phyloP scores from a whole-genome alignment of 2,113 vertebrate genomes.

The Ceuthmochares aereus region DNA sequence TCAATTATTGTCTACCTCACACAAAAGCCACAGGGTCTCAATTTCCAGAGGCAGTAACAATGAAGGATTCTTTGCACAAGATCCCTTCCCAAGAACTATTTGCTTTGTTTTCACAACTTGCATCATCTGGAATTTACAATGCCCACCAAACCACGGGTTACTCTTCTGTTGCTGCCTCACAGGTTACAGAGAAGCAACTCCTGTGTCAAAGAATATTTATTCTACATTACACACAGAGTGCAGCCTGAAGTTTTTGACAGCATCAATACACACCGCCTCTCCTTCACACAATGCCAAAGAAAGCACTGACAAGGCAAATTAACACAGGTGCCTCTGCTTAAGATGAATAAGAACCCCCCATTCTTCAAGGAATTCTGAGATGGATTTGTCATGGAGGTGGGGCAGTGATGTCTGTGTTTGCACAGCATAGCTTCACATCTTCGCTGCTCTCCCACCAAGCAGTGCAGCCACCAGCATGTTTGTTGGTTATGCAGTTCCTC shows the following conservation, averaged over 20 bases:
- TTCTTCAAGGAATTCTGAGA: not conserved
- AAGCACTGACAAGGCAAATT: not conserved
- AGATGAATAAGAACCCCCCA: fast-evolving
- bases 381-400: not conserved
- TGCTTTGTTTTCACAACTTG: not conserved
- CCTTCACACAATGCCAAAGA: not conserved
- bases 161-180: not conserved
- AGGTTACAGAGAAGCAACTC: not conserved
- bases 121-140: not conserved
- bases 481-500: not conserved
- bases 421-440: not conserved
- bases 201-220: not conserved
- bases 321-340: not conserved
- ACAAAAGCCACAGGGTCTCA: not conserved
- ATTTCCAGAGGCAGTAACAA: not conserved
- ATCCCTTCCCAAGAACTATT: not conserved
- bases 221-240: too few relatives aligned
- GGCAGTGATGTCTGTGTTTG: not conserved
- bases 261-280: not conserved
- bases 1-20: not conserved
- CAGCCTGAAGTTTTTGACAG: not conserved
- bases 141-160: not conserved
- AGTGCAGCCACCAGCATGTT: not conserved
- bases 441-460: not conserved
- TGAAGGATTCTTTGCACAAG: not conserved